Evolutionary conservation across 1,140 invertebrate genomes (phyloP).

Genomic region (Episyrphus balteatus): DNA sequence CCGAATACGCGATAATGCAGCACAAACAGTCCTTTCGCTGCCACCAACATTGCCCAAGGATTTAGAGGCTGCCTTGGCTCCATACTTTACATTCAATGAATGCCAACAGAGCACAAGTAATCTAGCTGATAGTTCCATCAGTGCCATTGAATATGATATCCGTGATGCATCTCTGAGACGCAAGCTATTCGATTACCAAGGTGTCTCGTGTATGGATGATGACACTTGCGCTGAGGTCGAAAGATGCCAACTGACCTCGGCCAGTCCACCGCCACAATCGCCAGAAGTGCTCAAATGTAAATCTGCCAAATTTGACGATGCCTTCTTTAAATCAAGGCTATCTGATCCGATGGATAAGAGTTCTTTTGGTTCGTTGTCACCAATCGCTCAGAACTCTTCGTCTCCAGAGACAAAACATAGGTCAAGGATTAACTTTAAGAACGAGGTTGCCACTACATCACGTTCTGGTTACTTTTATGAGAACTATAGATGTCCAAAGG

Average conservation of each 20-base stretch:
- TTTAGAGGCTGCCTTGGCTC: slow-evolving; percentile 40
- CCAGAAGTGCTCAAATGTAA: background rate
- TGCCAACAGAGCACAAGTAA: slow-evolving; percentile 10
- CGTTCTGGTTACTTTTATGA: background rate
- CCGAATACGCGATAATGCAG: slow-evolving; percentile 19
- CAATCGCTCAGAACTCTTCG: slow-evolving; percentile 11
- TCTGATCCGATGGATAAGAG: slow-evolving; percentile 22
- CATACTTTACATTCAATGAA: slow-evolving; percentile 40
- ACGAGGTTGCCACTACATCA: background rate
- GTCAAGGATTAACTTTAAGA: background rate
- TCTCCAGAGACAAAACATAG: background rate
- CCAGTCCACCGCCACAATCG: slow-evolving; percentile 1
- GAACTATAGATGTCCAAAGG: background rate
- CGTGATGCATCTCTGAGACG: slow-evolving; percentile 22
- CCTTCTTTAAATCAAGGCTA: slow-evolving; percentile 26
- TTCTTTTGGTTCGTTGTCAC: slow-evolving; percentile 29
- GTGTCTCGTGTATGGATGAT: slow-evolving; percentile 18
- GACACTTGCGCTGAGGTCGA: slow-evolving; percentile 11
- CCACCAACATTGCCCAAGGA: slow-evolving; percentile 38
- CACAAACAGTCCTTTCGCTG: slow-evolving; percentile 41
- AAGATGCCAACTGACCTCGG: background rate
- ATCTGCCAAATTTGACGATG: slow-evolving; percentile 13
- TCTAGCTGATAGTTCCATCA: slow-evolving; percentile 10
- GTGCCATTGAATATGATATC: slow-evolving; percentile 3
- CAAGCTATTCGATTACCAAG: slow-evolving; percentile 29